Evolutionary conservation across 2,797 vertebrate species (phyloP).

Genomic region (Artibeus jamaicensis): DNA sequence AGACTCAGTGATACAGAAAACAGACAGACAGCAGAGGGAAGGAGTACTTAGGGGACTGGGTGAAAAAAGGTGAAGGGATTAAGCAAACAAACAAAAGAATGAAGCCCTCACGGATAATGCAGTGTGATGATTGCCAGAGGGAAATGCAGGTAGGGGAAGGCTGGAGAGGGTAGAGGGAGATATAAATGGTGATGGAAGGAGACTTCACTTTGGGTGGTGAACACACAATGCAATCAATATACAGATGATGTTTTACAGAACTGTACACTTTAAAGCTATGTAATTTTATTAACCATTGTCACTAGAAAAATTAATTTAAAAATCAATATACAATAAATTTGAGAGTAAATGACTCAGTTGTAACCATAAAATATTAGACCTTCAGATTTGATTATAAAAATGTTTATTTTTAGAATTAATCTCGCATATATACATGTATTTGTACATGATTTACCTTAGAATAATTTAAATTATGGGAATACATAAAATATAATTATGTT

Average conservation of each 20-base stretch:
- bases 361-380: background rate
- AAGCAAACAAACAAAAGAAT: background rate
- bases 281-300: background rate
- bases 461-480: background rate
- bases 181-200: background rate
- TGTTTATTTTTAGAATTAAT: background rate
- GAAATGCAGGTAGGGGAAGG: background rate
- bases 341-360: constrained; percentile 18
- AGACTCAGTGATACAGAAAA: background rate
- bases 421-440: background rate
- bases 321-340: background rate
- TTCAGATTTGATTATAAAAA: constrained; percentile 25
- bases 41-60: background rate
- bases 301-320: background rate
- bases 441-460: background rate
- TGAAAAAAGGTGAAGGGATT: background rate
- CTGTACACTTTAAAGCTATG: background rate
- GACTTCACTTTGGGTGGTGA: background rate
- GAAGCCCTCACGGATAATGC: background rate
- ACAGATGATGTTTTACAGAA: background rate
- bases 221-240: background rate
- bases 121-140: background rate
- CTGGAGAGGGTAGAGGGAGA: background rate
- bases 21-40: background rate
- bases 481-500: background rate